phyloP scores from a whole-genome alignment of 2,888 invertebrate species.

The Drosophila multiciliata region DNA sequence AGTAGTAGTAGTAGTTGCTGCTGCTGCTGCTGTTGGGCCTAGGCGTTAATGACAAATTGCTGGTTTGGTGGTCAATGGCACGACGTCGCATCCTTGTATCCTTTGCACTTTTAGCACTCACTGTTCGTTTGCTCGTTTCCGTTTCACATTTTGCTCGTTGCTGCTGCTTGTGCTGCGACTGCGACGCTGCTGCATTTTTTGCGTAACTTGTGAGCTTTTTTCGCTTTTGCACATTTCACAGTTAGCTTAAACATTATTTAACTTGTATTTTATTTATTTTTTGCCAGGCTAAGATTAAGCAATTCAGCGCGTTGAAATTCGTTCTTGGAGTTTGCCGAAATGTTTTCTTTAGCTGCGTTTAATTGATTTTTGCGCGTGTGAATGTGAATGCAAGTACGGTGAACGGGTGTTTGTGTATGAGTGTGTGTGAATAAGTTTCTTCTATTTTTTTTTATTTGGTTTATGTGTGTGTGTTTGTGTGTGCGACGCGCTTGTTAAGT shows the following conservation, averaged over 20 bases:
- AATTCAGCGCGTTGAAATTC: constrained; percentile 21
- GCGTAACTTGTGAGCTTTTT: constrained; percentile 72
- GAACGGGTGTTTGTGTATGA: constrained; percentile 22
- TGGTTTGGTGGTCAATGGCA: constrained; percentile 74
- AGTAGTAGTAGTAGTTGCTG: neutral
- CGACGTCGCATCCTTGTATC: constrained; percentile 62
- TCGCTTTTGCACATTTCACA: constrained; percentile 66
- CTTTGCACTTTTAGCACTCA: constrained; percentile 57
- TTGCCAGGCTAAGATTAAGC: constrained; percentile 9
- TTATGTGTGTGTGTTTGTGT: constrained; percentile 43
- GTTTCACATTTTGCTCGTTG: constrained; percentile 69
- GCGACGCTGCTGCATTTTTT: constrained; percentile 71
- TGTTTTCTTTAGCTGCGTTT: constrained; percentile 52
- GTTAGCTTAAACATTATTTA: constrained; percentile 59
- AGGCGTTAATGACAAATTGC: constrained; percentile 66
- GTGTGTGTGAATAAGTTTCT: constrained; percentile 24
- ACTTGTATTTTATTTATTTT: neutral
- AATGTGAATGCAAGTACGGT: constrained; percentile 55
- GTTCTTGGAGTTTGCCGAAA: constrained; percentile 33
- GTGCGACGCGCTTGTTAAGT: constrained; percentile 32
- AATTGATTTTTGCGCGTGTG: constrained; percentile 74
- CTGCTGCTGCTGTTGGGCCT: constrained; percentile 46
- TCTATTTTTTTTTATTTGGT: constrained; percentile 13
- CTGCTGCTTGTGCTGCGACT: constrained; percentile 38
- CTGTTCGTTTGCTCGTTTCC: constrained; percentile 60